These are phyloP conservation scores for Ariolimax columbianus DNA, from an alignment of 2,888 invertebrate genomes.

Conservation along the genomic window DNA sequence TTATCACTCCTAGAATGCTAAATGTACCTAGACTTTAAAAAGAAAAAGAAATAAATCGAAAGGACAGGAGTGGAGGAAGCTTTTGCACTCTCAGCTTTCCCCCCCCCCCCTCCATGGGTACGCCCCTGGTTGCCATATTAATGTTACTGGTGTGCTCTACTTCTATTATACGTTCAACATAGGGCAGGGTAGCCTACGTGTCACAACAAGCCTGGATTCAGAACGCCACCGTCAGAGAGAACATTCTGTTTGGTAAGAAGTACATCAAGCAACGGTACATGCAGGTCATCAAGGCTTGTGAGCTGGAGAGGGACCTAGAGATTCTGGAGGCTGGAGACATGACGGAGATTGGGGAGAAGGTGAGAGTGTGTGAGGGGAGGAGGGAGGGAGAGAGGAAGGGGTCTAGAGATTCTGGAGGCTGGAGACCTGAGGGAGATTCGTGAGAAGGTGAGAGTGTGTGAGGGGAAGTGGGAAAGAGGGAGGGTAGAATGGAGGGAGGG, in stretches of 20 bases:
- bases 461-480: background rate
- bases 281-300: conserved; percentile 74
- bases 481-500: too few species aligned
- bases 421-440: conserved; percentile 82
- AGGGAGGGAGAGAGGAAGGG: conserved; percentile 76
- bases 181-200: conserved; percentile 76
- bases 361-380: conserved; percentile 55
- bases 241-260: conserved; percentile 80
- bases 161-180: background rate
- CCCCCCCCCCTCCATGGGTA: background rate
- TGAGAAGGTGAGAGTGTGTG: conserved; percentile 79
- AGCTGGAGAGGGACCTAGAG: conserved; percentile 80
- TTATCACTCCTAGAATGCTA: too few species aligned
- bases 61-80: too few species aligned
- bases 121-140: background rate
- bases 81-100: background rate
- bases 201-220: conserved; percentile 82
- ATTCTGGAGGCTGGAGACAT: conserved; percentile 81
- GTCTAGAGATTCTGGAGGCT: conserved; percentile 78
- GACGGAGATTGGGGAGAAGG: conserved; percentile 83
- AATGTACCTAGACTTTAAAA: too few species aligned
- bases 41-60: too few species aligned
- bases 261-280: conserved; percentile 71
- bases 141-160: too few species aligned
- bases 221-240: conserved; percentile 81